Conservation (phyloP, 2,797 vertebrate genomes). For the Neoniphon sammara region DNA sequence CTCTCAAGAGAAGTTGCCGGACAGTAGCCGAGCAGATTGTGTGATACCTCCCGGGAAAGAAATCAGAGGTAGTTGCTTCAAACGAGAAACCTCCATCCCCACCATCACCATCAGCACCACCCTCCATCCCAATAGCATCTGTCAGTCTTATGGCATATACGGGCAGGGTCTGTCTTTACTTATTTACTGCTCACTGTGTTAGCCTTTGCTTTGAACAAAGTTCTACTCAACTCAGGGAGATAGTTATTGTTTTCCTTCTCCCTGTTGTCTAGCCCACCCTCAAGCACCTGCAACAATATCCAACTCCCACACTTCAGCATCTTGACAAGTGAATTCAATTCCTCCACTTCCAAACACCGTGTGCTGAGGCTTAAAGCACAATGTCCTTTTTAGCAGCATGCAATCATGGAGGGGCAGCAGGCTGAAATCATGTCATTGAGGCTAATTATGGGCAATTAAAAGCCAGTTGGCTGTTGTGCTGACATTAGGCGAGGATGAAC, state of each 20-base stretch:
- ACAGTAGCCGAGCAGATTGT: conserved; percentile 35
- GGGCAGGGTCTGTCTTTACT: conserved; percentile 57
- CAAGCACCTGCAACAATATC: conserved; percentile 54
- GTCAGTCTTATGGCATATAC: conserved; percentile 44
- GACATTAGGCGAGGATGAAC: conserved; percentile 80
- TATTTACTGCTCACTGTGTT: conserved; percentile 59
- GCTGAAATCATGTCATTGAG: conserved; percentile 78
- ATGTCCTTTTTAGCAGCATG: conserved; percentile 63
- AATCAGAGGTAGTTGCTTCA: conserved; percentile 34
- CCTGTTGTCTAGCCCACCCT: conserved; percentile 40
- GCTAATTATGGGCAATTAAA: conserved; percentile 91
- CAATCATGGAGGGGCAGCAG: conserved; percentile 67
- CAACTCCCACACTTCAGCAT: conserved; percentile 45
- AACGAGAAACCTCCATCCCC: neutral
- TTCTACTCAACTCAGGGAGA: conserved; percentile 43
- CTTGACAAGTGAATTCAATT: conserved; percentile 40
- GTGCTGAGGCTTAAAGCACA: conserved; percentile 41
- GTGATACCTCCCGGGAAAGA: neutral
- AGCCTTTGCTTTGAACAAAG: conserved; percentile 56
- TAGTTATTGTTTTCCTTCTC: conserved; percentile 56
- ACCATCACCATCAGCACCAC: neutral
- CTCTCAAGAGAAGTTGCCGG: conserved; percentile 27
- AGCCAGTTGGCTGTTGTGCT: conserved; percentile 83
- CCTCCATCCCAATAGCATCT: conserved; percentile 41
- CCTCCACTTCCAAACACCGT: conserved; percentile 29